Base-by-base conservation (phyloP, 2,888 invertebrate species). In the Noctua pronuba region DNA sequence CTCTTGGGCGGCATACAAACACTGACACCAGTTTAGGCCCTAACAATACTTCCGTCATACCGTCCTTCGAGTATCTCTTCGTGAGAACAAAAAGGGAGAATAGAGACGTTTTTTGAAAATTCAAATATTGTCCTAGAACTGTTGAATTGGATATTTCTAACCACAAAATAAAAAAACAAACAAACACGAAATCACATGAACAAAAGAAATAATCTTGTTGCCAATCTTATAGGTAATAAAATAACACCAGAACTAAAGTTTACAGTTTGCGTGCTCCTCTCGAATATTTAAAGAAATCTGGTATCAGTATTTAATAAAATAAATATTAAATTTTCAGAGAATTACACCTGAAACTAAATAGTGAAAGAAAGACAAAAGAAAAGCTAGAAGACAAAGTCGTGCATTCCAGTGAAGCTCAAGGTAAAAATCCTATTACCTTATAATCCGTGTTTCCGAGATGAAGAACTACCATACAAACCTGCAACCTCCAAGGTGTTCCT, bases 311-410 rank as follows among this genome's bases (percentile, higher is more conserved):
- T 21, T 73, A 21, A n/a, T 41, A 21, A 31, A 41, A 2, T 18
- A 3, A 11, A 28, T 41, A 24, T 69, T 65, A 18, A 4, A 35
- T 74, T 84, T 96, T 65, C 91, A 98, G 98, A 87, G 99, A 99
- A 92, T 93, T 99, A 16, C 98, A 99, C 91, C 97, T 98, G 89
- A 97, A 98, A 75, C 95, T 98, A 73, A 97, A 97, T 35, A 97
- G 97, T 80, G 99, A 99, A 91, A 97, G 98, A 44, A 97, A 97
- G 85, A 96, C 97, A 0, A 98, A 98, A 91, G 98, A 98, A 91
- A 97, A 97, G 81, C 94, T 98, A 10, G 98, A 99, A 93, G 96
- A 97, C 77, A 96, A 94, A 86, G 95, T 95, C 21, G 93, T 93
- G 0, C 90, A 93, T 75, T 91, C 93, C 6, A 88, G 92, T 35